Evolutionary conservation across 2,888 invertebrate genomes (phyloP), one percentile per base, ranked within the genome.

Genomic region (Lasius platythorax): DNA sequence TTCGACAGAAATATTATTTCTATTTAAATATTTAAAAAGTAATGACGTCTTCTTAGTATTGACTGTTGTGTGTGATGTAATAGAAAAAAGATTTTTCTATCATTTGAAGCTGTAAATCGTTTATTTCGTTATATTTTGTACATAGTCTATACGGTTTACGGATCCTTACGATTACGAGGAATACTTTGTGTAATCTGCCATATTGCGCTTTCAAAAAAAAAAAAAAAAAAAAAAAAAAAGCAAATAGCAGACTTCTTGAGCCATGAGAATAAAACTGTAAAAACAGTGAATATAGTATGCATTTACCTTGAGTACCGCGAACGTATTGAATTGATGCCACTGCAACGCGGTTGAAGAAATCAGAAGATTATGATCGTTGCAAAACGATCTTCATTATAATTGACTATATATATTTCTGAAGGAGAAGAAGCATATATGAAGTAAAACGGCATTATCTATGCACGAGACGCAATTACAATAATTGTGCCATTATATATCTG

Each of bases 381-480:
- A 84, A 86, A 83, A 83, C 83, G 85, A 83, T 88, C 84, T 84
- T 84, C 82, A 74, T 84, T 85, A 79, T 85, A 76, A 88, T 85
- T 79, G 67, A 63, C 64, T 67, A 23, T 18, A 50, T 82, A 78
- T 85, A 53, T 53, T 53, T 8, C 78, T 82, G 82, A 53, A n/a
- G 50, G 68, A 66, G 83, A 87, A 70, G 28, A 74, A 76, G 28
- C 28, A 56, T 46, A 66, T 70, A 64, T 58, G 81, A 74, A 70
- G 70, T 81, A 82, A 87, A 82, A 82, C 70, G 68, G 75, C 85
- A 76, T 86, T 85, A 84, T 67, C 61, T 82, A 88, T 82, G 84
- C 83, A 76, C 40, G 83, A 75, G 75, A 85, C 70, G 86, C 74
- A 82, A 88, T 86, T 88, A 82, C 61, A 67, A 85, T 85, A 67